Conservation (phyloP, 2,888 invertebrate species). For the Agriopis aurantiaria region DNA sequence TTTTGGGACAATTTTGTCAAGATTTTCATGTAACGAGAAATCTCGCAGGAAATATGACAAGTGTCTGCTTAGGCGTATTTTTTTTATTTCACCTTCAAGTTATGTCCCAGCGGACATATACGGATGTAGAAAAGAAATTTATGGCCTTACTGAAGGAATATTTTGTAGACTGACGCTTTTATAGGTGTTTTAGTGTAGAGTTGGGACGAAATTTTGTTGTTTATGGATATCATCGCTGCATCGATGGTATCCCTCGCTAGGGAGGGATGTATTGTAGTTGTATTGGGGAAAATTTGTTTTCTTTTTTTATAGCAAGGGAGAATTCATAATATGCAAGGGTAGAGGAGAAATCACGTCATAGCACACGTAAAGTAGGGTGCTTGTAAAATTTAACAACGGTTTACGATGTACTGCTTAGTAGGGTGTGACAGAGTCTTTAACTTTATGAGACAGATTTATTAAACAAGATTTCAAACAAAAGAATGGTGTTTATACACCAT, state of each 20-base stretch:
- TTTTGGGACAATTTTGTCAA: constrained; percentile 36
- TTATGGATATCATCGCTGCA: constrained; percentile 26
- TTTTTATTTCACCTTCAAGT: constrained; percentile 42
- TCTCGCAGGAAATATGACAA: constrained; percentile 41
- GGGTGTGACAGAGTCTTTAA: background rate
- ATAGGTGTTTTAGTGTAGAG: constrained; percentile 39
- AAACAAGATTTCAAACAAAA: background rate
- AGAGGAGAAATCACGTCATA: background rate
- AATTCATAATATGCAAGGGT: constrained; percentile 14
- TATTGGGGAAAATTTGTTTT: constrained; percentile 5
- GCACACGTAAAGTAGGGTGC: background rate
- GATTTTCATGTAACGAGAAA: constrained; percentile 31
- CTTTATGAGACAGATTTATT: background rate
- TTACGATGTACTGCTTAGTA: background rate
- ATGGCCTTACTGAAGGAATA: constrained; percentile 40
- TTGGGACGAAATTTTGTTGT: constrained; percentile 14
- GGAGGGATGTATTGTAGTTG: constrained; percentile 3
- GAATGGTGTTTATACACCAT: too few relatives aligned
- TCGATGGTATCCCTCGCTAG: constrained; percentile 9
- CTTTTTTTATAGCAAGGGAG: constrained; percentile 6
- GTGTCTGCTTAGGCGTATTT: constrained; percentile 34
- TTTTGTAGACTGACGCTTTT: constrained; percentile 46
- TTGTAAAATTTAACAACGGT: constrained; percentile 3
- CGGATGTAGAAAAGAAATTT: constrained; percentile 34
- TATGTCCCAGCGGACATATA: constrained; percentile 31